Conservation (phyloP, 2,888 invertebrate species). For the Bombylius major region DNA sequence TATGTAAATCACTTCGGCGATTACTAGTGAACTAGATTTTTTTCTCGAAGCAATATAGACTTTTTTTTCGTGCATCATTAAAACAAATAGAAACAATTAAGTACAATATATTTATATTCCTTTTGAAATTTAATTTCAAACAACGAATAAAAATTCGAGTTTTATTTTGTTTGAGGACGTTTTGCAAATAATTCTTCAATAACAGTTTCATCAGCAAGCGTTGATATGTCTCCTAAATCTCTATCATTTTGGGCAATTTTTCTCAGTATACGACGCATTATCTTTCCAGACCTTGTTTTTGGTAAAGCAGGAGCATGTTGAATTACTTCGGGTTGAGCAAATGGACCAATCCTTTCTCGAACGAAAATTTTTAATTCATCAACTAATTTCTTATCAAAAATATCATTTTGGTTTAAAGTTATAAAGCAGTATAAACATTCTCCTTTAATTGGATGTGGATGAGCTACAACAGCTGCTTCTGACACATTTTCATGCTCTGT, state of each 20-base stretch:
- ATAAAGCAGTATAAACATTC: slow-evolving; percentile 96
- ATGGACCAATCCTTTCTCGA: slow-evolving; percentile 84
- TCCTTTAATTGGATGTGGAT: slow-evolving; percentile 89
- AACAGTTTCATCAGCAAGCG: slow-evolving; percentile 84
- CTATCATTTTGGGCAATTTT: slow-evolving; percentile 84
- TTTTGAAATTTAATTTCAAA: no score
- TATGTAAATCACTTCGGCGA: no score
- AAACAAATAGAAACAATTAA: no score
- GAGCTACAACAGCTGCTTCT: slow-evolving; percentile 93
- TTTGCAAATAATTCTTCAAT: slow-evolving; percentile 67
- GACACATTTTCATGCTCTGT: slow-evolving; percentile 68
- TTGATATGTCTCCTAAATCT: slow-evolving; percentile 86
- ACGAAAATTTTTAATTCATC: slow-evolving; percentile 65
- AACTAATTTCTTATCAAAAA: slow-evolving; percentile 56
- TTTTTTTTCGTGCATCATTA: no score
- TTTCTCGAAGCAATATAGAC: no score
- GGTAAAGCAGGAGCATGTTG: slow-evolving; percentile 91
- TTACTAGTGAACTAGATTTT: no score
- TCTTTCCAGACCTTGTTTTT: slow-evolving; percentile 95
- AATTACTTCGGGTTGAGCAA: slow-evolving; percentile 88
- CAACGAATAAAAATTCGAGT: no score
- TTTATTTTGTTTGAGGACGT: slow-evolving; percentile 39
- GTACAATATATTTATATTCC: no score
- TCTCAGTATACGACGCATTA: slow-evolving; percentile 88
- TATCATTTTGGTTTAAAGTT: slow-evolving; percentile 66